Conservation (phyloP, 2,888 invertebrate species). For the Diarsia brunnea region DNA sequence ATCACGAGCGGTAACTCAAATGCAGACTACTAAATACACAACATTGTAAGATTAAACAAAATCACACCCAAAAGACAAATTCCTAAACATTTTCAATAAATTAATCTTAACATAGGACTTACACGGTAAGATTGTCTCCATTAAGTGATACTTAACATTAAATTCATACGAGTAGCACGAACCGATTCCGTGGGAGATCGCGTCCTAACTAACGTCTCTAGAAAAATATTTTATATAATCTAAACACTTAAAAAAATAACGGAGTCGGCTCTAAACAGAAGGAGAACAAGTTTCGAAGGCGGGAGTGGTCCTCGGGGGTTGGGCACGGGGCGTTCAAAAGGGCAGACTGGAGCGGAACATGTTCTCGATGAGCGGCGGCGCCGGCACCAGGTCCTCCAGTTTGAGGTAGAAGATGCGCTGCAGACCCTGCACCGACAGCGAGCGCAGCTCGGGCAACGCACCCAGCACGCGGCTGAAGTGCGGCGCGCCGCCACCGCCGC, state of each 20-base stretch:
- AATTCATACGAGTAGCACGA: constrained; percentile 80
- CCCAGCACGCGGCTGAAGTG: constrained; percentile 98
- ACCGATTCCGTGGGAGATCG: constrained; percentile 89
- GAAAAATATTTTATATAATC: constrained; percentile 88
- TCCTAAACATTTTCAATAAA: constrained; percentile 85
- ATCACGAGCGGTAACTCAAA: constrained; percentile 91
- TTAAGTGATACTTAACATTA: constrained; percentile 74
- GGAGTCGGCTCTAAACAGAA: constrained; percentile 86
- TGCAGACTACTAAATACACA: constrained; percentile 89
- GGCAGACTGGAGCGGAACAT: constrained; percentile 99
- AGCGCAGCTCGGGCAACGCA: constrained; percentile 97
- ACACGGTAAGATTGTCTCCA: constrained; percentile 81
- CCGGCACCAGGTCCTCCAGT: constrained; percentile 97
- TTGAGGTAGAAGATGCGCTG: constrained; percentile 98
- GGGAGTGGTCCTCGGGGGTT: constrained; percentile 85
- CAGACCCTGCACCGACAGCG: constrained; percentile 97
- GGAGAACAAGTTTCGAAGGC: constrained; percentile 84
- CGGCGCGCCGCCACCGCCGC: constrained; percentile 97
- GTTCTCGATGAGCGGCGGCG: constrained; percentile 98
- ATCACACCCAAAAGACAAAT: constrained; percentile 87
- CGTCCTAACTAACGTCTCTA: constrained; percentile 85
- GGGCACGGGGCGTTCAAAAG: constrained; percentile 91
- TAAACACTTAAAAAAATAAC: constrained; percentile 89
- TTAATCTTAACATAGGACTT: constrained; percentile 85
- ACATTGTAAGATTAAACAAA: constrained; percentile 86